phyloP scores from a whole-genome alignment of 2,113 vertebrate species.

The Porphyrio hochstetteri region DNA sequence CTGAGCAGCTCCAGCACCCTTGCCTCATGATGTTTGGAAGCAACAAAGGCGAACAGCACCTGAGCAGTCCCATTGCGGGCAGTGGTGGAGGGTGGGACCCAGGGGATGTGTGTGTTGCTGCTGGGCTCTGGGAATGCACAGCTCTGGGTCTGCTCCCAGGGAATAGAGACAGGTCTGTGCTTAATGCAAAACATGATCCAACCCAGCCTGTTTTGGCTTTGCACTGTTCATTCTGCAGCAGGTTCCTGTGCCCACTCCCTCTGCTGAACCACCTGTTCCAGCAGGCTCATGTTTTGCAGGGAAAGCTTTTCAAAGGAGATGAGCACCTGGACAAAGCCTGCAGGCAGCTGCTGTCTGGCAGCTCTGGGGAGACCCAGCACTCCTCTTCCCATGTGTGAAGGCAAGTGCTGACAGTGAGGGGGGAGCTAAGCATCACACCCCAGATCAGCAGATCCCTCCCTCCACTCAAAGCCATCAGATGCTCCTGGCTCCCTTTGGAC shows the following conservation, averaged over 20 bases:
- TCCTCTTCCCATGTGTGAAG: not conserved
- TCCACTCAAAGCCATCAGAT: not conserved
- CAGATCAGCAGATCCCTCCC: not conserved
- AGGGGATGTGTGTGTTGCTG: rapidly evolving
- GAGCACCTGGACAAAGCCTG: not conserved
- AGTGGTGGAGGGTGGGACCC: rapidly evolving
- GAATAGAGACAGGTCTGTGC: not conserved
- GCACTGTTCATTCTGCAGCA: not conserved
- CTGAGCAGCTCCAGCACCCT: rapidly evolving
- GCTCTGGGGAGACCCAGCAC: not conserved
- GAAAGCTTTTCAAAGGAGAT: not conserved
- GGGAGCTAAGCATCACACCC: not conserved
- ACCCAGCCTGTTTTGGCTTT: not conserved
- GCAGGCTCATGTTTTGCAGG: not conserved
- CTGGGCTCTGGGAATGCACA: rapidly evolving
- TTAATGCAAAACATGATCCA: not conserved
- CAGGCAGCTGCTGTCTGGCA: not conserved
- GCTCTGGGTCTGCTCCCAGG: not conserved
- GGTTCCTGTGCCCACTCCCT: not conserved
- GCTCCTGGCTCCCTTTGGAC: not conserved
- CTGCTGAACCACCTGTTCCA: not conserved
- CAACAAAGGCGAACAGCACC: not conserved
- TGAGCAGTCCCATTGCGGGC: not conserved
- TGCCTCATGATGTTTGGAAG: rapidly evolving
- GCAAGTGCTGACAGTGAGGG: not conserved